These are phyloP conservation scores for Naja naja DNA, from an alignment of 2,113 vertebrate genomes.

Conservation along the genomic window DNA sequence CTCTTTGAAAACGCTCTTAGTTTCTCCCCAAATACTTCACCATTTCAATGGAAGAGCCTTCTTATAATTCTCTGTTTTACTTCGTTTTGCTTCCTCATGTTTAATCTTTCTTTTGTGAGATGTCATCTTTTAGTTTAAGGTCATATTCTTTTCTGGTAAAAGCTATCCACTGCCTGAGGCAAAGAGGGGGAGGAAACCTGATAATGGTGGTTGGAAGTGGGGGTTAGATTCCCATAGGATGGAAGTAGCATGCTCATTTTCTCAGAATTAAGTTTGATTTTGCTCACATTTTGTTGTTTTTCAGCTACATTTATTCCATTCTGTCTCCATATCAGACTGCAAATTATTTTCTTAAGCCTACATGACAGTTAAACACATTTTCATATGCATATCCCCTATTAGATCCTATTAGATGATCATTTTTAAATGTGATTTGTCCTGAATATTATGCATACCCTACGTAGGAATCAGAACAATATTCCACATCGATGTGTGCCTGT, in stretches of 20 bases:
- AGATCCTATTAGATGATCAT: not conserved
- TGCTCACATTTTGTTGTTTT: not conserved
- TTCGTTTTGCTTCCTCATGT: not conserved
- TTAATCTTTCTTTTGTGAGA: not conserved
- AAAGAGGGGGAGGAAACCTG: not conserved
- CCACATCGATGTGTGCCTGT: not conserved
- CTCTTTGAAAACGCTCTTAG: not conserved
- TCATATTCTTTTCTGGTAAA: not conserved
- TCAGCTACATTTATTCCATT: not conserved
- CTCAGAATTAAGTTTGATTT: not conserved
- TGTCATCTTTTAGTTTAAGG: not conserved
- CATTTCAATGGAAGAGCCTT: not conserved
- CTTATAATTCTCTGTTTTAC: not conserved
- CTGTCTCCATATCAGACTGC: not conserved
- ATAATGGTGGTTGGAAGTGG: not conserved
- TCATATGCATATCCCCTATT: not conserved
- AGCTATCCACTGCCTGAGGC: not conserved
- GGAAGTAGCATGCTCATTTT: not conserved
- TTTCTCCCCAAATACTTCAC: not conserved
- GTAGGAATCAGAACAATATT: not conserved
- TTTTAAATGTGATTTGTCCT: not conserved
- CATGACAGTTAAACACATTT: not conserved
- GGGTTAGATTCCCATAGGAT: constrained; percentile 14
- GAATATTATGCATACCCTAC: not conserved
- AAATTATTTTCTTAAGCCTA: not conserved